Conservation (phyloP, 2,888 invertebrate genomes). For the Protodeltote pygarga region DNA sequence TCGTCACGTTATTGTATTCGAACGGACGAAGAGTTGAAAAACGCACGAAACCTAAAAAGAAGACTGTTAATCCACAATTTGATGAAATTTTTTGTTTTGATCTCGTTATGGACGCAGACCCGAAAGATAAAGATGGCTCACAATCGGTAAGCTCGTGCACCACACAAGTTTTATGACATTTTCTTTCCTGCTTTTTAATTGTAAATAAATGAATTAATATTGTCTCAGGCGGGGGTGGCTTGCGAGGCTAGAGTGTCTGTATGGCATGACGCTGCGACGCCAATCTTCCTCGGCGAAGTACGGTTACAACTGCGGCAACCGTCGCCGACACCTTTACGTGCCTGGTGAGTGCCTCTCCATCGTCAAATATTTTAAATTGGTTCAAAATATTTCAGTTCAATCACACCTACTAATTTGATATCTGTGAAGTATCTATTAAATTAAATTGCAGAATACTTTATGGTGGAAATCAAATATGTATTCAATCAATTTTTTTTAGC, state of each 20-base stretch:
- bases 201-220: neutral
- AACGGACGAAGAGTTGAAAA: constrained; percentile 93
- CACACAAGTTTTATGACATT: neutral
- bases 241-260: constrained; percentile 93
- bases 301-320: constrained; percentile 92
- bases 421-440: too few relatives aligned
- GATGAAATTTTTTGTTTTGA: constrained; percentile 95
- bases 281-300: constrained; percentile 96
- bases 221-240: constrained; percentile 89
- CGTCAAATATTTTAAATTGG: too few relatives aligned
- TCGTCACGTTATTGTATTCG: constrained; percentile 92
- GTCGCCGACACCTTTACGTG: constrained; percentile 80
- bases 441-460: too few relatives aligned
- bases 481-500: too few relatives aligned
- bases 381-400: too few relatives aligned
- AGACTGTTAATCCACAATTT: constrained; percentile 95
- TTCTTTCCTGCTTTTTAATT: neutral
- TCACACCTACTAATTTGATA: too few relatives aligned
- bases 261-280: constrained; percentile 95
- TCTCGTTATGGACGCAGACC: constrained; percentile 87
- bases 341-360: constrained; percentile 89
- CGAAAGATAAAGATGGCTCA: constrained; percentile 82
- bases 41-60: constrained; percentile 95
- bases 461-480: too few relatives aligned
- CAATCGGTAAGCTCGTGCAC: constrained; percentile 79